phyloP scores from a whole-genome alignment of 2,888 invertebrate species.

The Watsonalla binaria region DNA sequence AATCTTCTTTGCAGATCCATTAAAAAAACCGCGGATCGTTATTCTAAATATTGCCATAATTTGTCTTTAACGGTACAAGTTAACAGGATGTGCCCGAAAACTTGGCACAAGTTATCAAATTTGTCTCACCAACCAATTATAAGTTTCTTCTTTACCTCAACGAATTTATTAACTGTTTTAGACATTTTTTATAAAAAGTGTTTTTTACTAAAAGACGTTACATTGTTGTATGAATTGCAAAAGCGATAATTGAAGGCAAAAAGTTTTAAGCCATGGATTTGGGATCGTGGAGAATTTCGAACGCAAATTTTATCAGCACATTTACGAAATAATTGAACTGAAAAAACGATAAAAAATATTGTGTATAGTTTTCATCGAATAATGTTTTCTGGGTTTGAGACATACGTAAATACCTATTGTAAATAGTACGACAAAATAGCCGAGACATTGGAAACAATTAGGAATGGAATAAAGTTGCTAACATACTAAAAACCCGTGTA shows the following conservation, averaged over 20 bases:
- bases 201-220: slow-evolving; percentile 15
- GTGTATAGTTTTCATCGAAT: too few relatives aligned
- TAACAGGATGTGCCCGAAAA: slow-evolving; percentile 38
- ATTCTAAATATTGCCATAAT: slow-evolving; percentile 20
- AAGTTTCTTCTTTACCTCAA: slow-evolving; percentile 42
- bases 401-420: too few relatives aligned
- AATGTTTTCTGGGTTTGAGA: too few relatives aligned
- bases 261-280: slow-evolving; percentile 4
- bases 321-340: too few relatives aligned
- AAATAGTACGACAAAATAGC: too few relatives aligned
- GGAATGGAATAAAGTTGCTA: too few relatives aligned
- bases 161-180: slow-evolving; percentile 16
- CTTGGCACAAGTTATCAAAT: slow-evolving; percentile 45
- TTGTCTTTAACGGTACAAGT: slow-evolving; percentile 38
- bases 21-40: too few relatives aligned
- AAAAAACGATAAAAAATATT: too few relatives aligned
- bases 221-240: slow-evolving; percentile 11
- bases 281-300: background rate
- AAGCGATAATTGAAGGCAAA: slow-evolving; percentile 9
- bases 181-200: slow-evolving; percentile 11
- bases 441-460: too few relatives aligned
- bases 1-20: too few relatives aligned
- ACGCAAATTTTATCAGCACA: background rate
- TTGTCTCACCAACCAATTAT: slow-evolving; percentile 51
- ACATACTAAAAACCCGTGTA: too few relatives aligned